A percentile compares a stretch with the other conserved stretches of the same genome.
phyloP scores from a whole-genome alignment of 1,140 invertebrate genomes.

The Philaenus spumarius region DNA sequence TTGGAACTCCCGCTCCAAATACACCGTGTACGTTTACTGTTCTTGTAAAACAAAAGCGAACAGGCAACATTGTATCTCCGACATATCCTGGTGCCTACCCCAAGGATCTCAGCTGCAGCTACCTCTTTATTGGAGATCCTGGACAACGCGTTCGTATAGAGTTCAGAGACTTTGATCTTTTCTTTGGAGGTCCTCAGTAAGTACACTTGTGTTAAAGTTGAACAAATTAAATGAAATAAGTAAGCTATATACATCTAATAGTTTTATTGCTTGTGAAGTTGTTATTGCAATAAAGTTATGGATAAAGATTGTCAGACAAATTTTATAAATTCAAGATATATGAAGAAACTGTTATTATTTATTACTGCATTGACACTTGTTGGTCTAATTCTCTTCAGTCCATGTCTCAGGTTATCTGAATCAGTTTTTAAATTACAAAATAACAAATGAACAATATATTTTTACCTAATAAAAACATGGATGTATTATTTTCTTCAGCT shows the following conservation, averaged over 20 bases:
- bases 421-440: too few relatives aligned
- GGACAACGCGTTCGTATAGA: conserved; percentile 90
- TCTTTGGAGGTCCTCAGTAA: conserved; percentile 98
- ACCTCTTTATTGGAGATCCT: conserved; percentile 85
- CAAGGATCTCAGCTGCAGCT: conserved; percentile 88
- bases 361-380: too few relatives aligned
- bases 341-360: too few relatives aligned
- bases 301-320: too few relatives aligned
- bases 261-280: too few relatives aligned
- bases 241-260: too few relatives aligned
- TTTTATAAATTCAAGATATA: too few relatives aligned
- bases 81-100: conserved; percentile 99
- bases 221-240: too few relatives aligned
- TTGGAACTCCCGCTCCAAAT: conserved; percentile 74
- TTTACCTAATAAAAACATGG: conserved; percentile 12
- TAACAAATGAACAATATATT: conserved; percentile 22
- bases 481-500: conserved; percentile 69
- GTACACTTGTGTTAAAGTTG: too few relatives aligned
- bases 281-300: too few relatives aligned
- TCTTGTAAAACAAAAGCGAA: conserved; percentile 63
- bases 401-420: too few relatives aligned
- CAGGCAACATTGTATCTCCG: conserved; percentile 86
- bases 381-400: too few relatives aligned
- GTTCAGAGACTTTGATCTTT: conserved; percentile 97
- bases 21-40: conserved; percentile 81